Conservation (phyloP, 1,140 invertebrate species). For the Colletes latitarsis region DNA sequence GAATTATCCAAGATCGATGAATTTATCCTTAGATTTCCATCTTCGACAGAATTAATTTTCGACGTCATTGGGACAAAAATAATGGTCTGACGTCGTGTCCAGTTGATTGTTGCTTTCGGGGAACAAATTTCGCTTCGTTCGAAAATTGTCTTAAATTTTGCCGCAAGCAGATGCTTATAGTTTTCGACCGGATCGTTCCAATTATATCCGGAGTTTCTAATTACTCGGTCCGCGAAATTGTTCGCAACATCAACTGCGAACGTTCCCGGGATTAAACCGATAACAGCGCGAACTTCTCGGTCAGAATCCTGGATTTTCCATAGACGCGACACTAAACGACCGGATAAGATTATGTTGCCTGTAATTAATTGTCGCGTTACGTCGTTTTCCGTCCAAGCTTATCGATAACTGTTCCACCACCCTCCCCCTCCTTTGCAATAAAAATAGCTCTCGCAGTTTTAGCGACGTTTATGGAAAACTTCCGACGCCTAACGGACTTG, state of each 20-base stretch:
- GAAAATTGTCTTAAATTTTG: too few relatives aligned
- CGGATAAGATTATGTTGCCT: conserved; percentile 21
- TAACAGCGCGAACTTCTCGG: background rate
- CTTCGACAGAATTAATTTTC: too few relatives aligned
- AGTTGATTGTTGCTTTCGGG: too few relatives aligned
- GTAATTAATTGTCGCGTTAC: conserved; percentile 50
- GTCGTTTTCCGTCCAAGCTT: background rate
- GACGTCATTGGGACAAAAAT: too few relatives aligned
- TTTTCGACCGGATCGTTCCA: background rate
- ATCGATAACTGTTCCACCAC: background rate
- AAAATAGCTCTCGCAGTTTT: background rate
- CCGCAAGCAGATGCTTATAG: too few relatives aligned
- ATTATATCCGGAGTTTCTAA: background rate
- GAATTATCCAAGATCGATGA: too few relatives aligned
- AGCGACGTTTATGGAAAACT: background rate
- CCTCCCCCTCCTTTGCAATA: background rate
- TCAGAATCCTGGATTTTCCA: conserved; percentile 14
- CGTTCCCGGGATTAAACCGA: background rate
- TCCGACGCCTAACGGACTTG: background rate
- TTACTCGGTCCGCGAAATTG: background rate
- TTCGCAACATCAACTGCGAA: background rate
- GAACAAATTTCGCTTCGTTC: too few relatives aligned
- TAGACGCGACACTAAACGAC: conserved; percentile 3
- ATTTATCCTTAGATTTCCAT: too few relatives aligned
- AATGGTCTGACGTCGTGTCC: too few relatives aligned